Evolutionary conservation across 2,888 invertebrate species (phyloP).

Genomic region (Drosophila kambysellisi): DNA sequence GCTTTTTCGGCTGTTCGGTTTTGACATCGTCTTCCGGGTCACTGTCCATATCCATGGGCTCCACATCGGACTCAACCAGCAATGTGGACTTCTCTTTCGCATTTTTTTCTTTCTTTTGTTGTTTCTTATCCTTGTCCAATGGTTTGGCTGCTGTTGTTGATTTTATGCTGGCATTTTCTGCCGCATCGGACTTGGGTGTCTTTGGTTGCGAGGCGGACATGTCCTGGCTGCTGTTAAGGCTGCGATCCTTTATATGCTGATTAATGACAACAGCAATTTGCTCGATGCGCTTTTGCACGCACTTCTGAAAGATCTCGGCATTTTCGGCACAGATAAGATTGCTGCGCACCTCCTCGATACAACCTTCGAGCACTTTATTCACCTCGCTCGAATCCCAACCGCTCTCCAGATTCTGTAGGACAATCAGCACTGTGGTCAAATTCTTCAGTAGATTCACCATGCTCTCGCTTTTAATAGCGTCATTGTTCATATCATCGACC

Average conservation of each 20-base stretch:
- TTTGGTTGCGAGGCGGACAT: slow-evolving; percentile 24
- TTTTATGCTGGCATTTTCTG: slow-evolving; percentile 7
- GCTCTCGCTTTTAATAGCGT: slow-evolving; percentile 87
- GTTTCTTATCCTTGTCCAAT: background rate
- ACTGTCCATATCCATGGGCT: slow-evolving; percentile 48
- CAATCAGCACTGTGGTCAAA: slow-evolving; percentile 92
- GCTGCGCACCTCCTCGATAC: slow-evolving; percentile 93
- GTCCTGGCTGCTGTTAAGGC: slow-evolving; percentile 38
- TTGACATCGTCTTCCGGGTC: slow-evolving; percentile 31
- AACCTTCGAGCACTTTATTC: slow-evolving; percentile 96
- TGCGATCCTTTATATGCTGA: slow-evolving; percentile 63
- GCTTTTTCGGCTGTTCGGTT: slow-evolving; percentile 12
- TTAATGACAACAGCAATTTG: slow-evolving; percentile 82
- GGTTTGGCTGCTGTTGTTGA: background rate
- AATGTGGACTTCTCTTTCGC: slow-evolving; percentile 7
- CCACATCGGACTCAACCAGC: slow-evolving; percentile 29
- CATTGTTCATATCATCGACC: slow-evolving; percentile 90
- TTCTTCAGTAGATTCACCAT: slow-evolving; percentile 93
- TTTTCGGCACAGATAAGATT: slow-evolving; percentile 90
- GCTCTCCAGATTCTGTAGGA: slow-evolving; percentile 85
- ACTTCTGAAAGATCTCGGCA: slow-evolving; percentile 92
- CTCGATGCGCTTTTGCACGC: slow-evolving; percentile 94
- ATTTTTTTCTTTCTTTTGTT: background rate
- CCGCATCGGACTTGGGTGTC: slow-evolving; percentile 42
- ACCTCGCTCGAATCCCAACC: slow-evolving; percentile 91